Evolutionary conservation across 2,113 vertebrate genomes (phyloP).

Genomic region (Paralichthys olivaceus): DNA sequence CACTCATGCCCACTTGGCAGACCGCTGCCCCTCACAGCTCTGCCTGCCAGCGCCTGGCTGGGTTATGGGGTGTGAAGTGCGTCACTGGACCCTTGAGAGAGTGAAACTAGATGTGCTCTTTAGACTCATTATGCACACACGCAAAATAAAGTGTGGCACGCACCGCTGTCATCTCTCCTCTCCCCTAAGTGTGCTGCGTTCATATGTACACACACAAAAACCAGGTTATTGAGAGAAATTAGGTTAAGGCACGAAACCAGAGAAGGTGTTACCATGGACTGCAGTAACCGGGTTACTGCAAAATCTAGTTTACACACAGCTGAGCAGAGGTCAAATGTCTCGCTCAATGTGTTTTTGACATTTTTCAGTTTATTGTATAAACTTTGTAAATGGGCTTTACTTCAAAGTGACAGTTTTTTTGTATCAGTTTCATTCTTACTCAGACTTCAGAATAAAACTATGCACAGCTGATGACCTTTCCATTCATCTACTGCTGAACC

Average conservation of each 20-base stretch:
- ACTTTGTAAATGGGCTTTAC: not conserved
- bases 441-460: not conserved
- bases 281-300: conserved; percentile 36
- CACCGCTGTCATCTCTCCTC: not conserved
- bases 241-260: conserved; percentile 45
- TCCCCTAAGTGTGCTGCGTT: not conserved
- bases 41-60: conserved; percentile 35
- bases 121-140: conserved; percentile 2
- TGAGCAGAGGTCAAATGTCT: conserved; percentile 28
- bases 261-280: conserved; percentile 31
- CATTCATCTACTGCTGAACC: not conserved
- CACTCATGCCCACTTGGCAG: conserved; percentile 39
- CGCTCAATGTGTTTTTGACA: not conserved
- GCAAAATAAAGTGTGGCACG: not conserved
- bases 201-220: conserved; percentile 2
- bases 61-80: conserved; percentile 63
- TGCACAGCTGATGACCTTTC: not conserved
- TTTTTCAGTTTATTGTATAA: not conserved
- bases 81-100: conserved; percentile 55
- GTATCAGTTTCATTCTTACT: conserved; percentile 16
- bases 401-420: not conserved
- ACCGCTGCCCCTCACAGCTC: conserved; percentile 18
- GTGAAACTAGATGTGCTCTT: conserved; percentile 32
- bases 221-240: conserved; percentile 32
- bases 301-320: conserved; percentile 39